Conservation (phyloP, 2,797 vertebrate genomes). For the Pelobates cultripes region DNA sequence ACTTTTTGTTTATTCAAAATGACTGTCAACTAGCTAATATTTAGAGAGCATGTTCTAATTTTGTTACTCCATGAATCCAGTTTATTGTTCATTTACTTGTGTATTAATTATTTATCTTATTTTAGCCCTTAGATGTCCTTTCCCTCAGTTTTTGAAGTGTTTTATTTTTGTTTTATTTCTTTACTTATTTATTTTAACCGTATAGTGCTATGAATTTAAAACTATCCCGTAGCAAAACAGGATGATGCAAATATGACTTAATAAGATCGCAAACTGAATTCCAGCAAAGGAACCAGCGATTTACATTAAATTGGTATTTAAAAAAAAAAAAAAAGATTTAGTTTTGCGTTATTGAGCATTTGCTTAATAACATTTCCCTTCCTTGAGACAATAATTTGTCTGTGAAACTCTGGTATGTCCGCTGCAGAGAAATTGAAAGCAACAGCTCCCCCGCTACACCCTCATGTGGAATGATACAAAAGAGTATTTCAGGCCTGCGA, state of each 20-base stretch:
- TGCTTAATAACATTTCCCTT: conserved; percentile 83
- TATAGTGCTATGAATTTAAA: conserved; percentile 74
- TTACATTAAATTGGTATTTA: conserved; percentile 84
- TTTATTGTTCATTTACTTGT: neutral
- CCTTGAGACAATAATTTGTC: conserved; percentile 79
- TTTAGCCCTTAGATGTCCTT: conserved; percentile 2
- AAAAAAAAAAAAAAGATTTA: conserved; percentile 70
- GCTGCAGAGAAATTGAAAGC: conserved; percentile 79
- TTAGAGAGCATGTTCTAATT: neutral
- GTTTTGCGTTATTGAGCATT: conserved; percentile 84
- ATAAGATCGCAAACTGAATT: conserved; percentile 83
- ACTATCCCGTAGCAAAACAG: conserved; percentile 76
- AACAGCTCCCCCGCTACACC: conserved; percentile 80
- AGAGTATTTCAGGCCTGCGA: conserved; percentile 79
- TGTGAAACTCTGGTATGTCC: conserved; percentile 72
- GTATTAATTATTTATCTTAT: conserved; percentile 22
- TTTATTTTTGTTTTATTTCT: conserved; percentile 39
- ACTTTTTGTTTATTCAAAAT: too few species aligned
- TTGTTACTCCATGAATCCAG: too few species aligned
- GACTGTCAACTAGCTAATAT: too few species aligned
- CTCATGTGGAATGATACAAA: conserved; percentile 75
- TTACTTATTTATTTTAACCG: conserved; percentile 24
- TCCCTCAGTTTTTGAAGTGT: neutral
- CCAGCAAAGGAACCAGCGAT: conserved; percentile 77
- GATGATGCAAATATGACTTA: conserved; percentile 79